Evolutionary conservation across 1,140 invertebrate genomes (phyloP).

Genomic region (Diachasmimorpha longicaudata): DNA sequence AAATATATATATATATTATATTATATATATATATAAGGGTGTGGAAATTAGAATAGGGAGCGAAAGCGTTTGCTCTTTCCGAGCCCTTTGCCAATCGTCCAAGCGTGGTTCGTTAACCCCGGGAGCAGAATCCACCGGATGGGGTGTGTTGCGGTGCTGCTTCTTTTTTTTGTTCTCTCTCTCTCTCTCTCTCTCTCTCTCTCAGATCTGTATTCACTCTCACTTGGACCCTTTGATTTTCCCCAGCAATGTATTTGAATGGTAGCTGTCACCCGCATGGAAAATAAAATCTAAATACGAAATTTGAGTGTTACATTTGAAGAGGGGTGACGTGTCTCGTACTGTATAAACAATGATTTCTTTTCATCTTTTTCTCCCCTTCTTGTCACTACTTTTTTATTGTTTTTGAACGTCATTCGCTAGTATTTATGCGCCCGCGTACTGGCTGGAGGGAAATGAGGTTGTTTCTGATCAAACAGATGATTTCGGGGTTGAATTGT

Average conservation of each 20-base stretch:
- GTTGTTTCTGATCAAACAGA: background rate
- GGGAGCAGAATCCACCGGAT: background rate
- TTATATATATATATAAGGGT: background rate
- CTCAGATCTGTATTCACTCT: background rate
- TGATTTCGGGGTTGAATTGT: background rate
- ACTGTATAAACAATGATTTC: background rate
- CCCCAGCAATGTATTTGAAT: background rate
- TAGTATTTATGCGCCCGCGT: background rate
- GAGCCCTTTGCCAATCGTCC: constrained; percentile 13
- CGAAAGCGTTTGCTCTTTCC: background rate
- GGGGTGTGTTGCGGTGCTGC: background rate
- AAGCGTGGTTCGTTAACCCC: constrained; percentile 10
- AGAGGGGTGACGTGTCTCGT: background rate
- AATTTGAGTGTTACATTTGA: constrained; percentile 5
- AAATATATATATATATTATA: too few relatives aligned
- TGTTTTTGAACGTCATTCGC: background rate
- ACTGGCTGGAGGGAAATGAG: background rate
- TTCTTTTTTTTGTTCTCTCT: background rate
- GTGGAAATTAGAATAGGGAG: background rate
- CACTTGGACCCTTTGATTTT: constrained; percentile 4
- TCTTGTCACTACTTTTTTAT: background rate
- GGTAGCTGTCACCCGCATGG: constrained; percentile 8
- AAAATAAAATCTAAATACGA: constrained; percentile 6
- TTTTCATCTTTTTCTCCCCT: background rate
- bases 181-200: background rate